A percentile compares a stretch with the other conserved stretches of the same genome.
These are phyloP conservation scores for Ormyrus labotus DNA, from an alignment of 2,888 invertebrate genomes.

Conservation along the genomic window DNA sequence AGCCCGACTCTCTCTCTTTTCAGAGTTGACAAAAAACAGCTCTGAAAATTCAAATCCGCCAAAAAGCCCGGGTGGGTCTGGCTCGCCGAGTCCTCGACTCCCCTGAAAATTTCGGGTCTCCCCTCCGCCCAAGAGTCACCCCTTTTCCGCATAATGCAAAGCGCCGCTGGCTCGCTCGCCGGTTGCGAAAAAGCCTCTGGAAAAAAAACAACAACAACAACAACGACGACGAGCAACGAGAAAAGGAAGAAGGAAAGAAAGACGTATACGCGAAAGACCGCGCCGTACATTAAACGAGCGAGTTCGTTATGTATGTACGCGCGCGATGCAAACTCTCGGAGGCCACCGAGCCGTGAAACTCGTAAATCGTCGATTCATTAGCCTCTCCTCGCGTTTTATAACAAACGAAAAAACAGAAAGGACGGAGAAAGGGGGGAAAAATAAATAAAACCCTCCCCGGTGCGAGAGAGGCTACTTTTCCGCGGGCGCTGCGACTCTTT, in stretches of 20 bases:
- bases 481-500: neutral
- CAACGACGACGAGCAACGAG: neutral
- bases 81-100: neutral
- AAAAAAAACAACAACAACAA: no score
- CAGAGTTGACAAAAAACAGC: neutral
- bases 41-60: neutral
- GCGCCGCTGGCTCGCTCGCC: neutral
- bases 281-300: constrained; percentile 26
- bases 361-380: constrained; percentile 70
- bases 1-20: neutral
- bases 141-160: constrained; percentile 2
- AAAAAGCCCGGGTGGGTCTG: neutral
- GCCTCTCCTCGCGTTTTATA: constrained; percentile 35
- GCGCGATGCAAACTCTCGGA: neutral
- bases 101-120: constrained; percentile 7
- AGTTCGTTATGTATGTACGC: neutral
- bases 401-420: constrained; percentile 6
- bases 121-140: neutral
- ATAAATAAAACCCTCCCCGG: neutral
- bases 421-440: neutral
- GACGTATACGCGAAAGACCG: neutral
- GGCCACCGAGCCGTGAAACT: constrained; percentile 64
- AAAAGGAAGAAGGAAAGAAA: neutral
- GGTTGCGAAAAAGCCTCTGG: no score
- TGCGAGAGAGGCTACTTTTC: constrained; percentile 5